Conservation (phyloP, 1,140 invertebrate genomes). For the Oryzaephilus surinamensis region DNA sequence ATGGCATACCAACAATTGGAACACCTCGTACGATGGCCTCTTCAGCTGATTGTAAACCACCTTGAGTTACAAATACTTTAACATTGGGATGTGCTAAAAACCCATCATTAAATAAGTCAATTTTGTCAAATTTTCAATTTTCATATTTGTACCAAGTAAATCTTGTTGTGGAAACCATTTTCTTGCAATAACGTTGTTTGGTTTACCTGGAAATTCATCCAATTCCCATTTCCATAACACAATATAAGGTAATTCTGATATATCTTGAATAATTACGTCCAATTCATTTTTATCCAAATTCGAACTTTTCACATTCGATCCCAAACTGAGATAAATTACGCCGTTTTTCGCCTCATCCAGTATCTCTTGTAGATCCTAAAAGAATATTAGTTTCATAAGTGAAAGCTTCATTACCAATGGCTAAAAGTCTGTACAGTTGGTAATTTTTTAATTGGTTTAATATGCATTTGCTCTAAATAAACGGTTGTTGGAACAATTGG, state of each 20-base stretch:
- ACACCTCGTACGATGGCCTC: slow-evolving; percentile 39
- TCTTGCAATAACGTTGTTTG: slow-evolving; percentile 48
- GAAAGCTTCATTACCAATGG: slow-evolving; percentile 46
- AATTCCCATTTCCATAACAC: slow-evolving; percentile 43
- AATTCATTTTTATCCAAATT: slow-evolving; percentile 32
- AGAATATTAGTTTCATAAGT: too few relatives aligned
- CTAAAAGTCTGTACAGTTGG: too few relatives aligned
- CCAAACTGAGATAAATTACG: slow-evolving; percentile 43
- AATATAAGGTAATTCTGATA: slow-evolving; percentile 39
- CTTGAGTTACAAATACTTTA: slow-evolving; percentile 40
- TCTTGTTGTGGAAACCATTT: slow-evolving; percentile 63
- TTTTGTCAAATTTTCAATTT: too few relatives aligned
- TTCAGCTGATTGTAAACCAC: slow-evolving; percentile 40
- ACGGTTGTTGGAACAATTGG: slow-evolving; percentile 37
- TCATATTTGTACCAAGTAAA: slow-evolving; percentile 45
- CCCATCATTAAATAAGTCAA: neutral
- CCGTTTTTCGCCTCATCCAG: slow-evolving; percentile 35
- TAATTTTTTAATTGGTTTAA: neutral
- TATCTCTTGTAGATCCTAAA: slow-evolving; percentile 30
- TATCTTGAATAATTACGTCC: slow-evolving; percentile 36
- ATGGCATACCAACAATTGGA: slow-evolving; percentile 39
- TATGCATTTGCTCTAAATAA: too few relatives aligned
- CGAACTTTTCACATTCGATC: slow-evolving; percentile 37
- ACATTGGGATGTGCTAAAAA: slow-evolving; percentile 33
- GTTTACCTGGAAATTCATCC: slow-evolving; percentile 42